Evolutionary conservation across 2,113 vertebrate genomes (phyloP).

Genomic region (Micronycteris hirsuta): DNA sequence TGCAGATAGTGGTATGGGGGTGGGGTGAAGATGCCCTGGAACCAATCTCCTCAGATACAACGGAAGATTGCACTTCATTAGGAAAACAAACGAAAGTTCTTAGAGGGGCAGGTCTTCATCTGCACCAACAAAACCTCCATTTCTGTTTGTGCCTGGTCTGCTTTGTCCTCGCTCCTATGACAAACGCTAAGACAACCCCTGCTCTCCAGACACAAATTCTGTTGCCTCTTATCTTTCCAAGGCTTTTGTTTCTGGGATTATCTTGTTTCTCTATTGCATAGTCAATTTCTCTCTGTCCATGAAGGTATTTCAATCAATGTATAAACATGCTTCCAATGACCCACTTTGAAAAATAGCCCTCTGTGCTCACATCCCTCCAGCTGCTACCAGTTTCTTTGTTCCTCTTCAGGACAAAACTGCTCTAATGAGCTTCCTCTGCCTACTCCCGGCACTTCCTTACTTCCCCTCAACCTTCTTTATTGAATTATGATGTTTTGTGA

Average conservation of each 20-base stretch:
- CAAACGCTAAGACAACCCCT: neutral
- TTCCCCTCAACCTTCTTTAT: slow-evolving; percentile 1
- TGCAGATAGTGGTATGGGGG: neutral
- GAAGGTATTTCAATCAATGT: neutral
- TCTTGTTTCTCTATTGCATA: neutral
- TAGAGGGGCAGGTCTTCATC: fast-evolving
- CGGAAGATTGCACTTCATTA: neutral
- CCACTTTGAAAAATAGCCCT: neutral
- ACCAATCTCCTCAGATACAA: neutral
- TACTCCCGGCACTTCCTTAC: neutral
- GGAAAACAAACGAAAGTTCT: neutral
- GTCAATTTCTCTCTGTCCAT: neutral
- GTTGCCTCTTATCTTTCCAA: neutral
- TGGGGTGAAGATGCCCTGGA: neutral
- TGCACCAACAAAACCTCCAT: neutral
- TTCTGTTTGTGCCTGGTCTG: neutral
- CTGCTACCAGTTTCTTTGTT: neutral
- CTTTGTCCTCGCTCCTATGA: neutral
- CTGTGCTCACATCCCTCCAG: neutral
- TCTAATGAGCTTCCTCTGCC: neutral
- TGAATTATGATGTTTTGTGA: slow-evolving; percentile 25
- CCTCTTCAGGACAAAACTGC: neutral
- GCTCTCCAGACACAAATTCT: neutral
- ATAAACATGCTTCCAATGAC: neutral
- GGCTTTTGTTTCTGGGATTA: neutral